Base-by-base conservation (phyloP, 1,140 invertebrate species). In the Formica exsecta region DNA sequence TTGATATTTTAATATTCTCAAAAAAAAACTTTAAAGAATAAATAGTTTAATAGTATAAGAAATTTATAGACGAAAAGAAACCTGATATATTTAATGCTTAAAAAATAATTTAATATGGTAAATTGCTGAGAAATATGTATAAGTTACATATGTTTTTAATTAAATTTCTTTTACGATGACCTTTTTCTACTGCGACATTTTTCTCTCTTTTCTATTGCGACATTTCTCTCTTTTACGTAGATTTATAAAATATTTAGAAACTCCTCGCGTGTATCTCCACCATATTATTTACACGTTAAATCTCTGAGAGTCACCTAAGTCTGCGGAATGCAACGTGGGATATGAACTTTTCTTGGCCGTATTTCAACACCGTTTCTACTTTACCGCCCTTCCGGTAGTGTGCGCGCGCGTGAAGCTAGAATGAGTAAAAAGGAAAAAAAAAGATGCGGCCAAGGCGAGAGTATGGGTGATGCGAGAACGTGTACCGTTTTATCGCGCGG, bases 401-500 rank as follows among this genome's bases (percentile, higher is more conserved):
- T 51, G 65, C 62, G 54, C 88, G 86, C 68, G 86, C 66, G 84
- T 79, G 88, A 90, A 91, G 87, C 64, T 86, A 90, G 79, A 89
- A 90, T 75, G 76, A 77, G 68, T 84, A 75, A 92, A 90, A 90
- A 89, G 11, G 7, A 32, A 25, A 73, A 73, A 41, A 7, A 57
- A 87, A 85, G 51, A 38, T n/a, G 86, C 86, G 89, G 80, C 44
- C 74, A 87, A 76, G 87, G 89, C 71, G 70, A 70, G 65, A 36
- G 87, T 64, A 36, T 54, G 76, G 66, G 86, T 87, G 87, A 88
- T 86, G 75, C 76, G 87, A 74, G 85, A 80, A 79, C 88, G 89
- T 86, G 77, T 79, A 81, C 77, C 76, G 90, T 93, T 94, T 94
- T 93, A 94, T 94, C 91, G 93, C 91, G 90, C 89, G 91, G 92